Evolutionary conservation across 1,140 invertebrate species (phyloP), one percentile per base, ranked within the genome.

Genomic region (Meloidogyne exigua): DNA sequence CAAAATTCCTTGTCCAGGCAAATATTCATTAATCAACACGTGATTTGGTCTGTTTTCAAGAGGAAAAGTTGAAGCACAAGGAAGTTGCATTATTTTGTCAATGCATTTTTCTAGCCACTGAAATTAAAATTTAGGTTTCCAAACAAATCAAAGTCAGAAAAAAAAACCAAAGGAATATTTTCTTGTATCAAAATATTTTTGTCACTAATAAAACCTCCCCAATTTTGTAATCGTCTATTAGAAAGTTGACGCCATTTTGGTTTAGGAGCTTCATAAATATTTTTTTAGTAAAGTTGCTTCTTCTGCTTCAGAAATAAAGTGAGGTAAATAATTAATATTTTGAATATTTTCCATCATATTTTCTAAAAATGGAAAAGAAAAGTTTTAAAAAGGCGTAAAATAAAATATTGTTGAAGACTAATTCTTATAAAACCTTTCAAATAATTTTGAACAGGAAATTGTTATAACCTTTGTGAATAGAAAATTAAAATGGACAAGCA

Each of bases 191-290:
- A 77, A 11, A 87, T 44, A 23, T 28, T 79, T n/a, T 81, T 77
- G 21, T 82, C 68, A 18, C 79, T 77, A 15, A 84, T 77, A 26
- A 78, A n/a, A 42, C 83, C 86, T 83, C 96, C 96, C 92, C 95
- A 98, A 88, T 98, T 97, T 89, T 98, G 94, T 12, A 98, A 89
- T 81, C 95, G 90, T 78, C 96, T 90, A 87, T 96, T 92, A 23
- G 92, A 92, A 39, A 99, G 89, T 86, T 93, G 92, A 5, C 93
- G 95, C 96, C 96, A 99, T 89, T 96, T 96, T 44, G 95, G 94
- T 87, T 94, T 93, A 10, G 96, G 95, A 28, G 91, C 91, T 68
- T 89, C 36, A 44, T 75, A 70, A 32, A 75, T 28, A 26, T 44
- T 83, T 36, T n/a, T 88, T 79, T 23, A 91, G 71, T 75, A 98